Conservation (phyloP, 2,113 vertebrate species). For the Bothrops jararaca region DNA sequence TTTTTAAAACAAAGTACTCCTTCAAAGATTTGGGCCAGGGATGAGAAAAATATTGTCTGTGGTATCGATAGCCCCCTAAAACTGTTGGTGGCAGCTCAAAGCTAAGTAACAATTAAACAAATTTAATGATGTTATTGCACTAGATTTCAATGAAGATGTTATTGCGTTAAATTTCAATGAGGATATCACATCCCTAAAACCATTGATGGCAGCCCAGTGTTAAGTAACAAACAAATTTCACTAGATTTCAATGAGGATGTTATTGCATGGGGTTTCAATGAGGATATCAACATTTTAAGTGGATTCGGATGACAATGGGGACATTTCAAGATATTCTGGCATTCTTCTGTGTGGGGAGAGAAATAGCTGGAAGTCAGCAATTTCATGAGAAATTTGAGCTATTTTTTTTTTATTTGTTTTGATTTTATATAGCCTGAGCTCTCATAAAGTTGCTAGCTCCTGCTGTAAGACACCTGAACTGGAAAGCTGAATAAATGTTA, state of each 20-base stretch:
- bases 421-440: neutral
- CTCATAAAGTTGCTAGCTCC: neutral
- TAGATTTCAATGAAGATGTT: too few relatives aligned
- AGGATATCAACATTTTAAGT: neutral
- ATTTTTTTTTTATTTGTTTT: neutral
- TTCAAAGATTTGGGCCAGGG: neutral
- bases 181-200: too few relatives aligned
- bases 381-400: neutral
- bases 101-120: neutral
- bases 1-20: neutral
- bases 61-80: neutral
- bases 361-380: neutral
- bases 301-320: neutral
- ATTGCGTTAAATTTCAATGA: too few relatives aligned
- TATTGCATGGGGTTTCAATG: neutral
- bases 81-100: neutral
- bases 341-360: neutral
- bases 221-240: neutral
- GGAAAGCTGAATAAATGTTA: slow-evolving; percentile 17
- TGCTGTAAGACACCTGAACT: slow-evolving; percentile 1
- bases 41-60: neutral
- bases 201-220: neutral
- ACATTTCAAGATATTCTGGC: neutral
- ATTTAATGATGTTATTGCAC: neutral
- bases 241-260: neutral